These are phyloP conservation scores for Lasioglossum morio DNA, from an alignment of 2,888 invertebrate species.

Conservation along the genomic window DNA sequence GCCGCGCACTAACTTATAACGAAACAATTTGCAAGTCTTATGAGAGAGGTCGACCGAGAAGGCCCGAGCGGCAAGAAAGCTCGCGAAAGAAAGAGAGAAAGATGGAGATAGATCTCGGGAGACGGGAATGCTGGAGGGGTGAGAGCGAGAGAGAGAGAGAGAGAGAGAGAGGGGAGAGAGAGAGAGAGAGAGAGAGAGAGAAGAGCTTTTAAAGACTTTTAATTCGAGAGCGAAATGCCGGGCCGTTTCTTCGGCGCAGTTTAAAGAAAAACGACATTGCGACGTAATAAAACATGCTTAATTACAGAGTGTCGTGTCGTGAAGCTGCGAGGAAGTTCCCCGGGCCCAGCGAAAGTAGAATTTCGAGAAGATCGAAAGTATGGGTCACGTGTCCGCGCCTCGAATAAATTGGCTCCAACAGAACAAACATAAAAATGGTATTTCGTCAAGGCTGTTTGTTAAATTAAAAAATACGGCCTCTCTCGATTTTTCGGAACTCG, in stretches of 20 bases:
- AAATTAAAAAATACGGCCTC: neutral
- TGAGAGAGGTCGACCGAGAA: constrained; percentile 56
- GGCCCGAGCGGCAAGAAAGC: constrained; percentile 15
- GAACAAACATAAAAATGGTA: neutral
- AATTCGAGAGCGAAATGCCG: constrained; percentile 60
- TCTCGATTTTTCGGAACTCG: neutral
- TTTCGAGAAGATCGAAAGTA: neutral
- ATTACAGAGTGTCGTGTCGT: neutral
- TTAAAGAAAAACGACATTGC: constrained; percentile 34
- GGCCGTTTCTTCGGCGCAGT: constrained; percentile 16
- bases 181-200: constrained; percentile 24
- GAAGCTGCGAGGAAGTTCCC: neutral
- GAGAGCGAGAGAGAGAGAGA: neutral
- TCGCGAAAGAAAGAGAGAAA: neutral
- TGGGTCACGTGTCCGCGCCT: neutral
- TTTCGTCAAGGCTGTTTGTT: neutral
- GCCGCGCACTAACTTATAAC: constrained; percentile 73
- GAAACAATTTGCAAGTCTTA: constrained; percentile 77
- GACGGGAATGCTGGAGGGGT: neutral
- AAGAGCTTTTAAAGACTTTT: constrained; percentile 65
- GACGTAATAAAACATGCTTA: constrained; percentile 38
- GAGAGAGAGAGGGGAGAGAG: constrained; percentile 14
- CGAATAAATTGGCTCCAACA: neutral
- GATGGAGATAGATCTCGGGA: neutral
- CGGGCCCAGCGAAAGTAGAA: neutral